phyloP scores from a whole-genome alignment of 2,888 invertebrate genomes.

The Hipparchia semele region DNA sequence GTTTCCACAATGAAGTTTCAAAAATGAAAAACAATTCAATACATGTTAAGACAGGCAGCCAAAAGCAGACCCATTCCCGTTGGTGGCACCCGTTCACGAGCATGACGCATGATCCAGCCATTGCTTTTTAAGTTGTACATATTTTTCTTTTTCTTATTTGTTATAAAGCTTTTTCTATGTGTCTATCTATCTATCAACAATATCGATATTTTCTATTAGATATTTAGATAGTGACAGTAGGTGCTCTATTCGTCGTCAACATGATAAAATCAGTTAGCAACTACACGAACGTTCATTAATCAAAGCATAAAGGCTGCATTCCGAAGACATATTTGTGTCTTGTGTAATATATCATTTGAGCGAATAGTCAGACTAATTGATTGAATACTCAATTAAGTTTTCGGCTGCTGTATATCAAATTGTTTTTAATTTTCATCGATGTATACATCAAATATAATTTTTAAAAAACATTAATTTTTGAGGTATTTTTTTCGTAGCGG shows the following conservation, averaged over 20 bases:
- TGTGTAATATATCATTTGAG: not conserved
- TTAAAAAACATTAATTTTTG: not conserved
- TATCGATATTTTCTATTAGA: not conserved
- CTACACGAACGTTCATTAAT: slow-evolving; percentile 11
- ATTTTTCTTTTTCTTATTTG: too few species aligned
- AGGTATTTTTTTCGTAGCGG: too few species aligned
- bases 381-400: not conserved
- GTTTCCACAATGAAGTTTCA: too few species aligned
- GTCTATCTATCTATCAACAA: not conserved
- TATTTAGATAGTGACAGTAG: not conserved
- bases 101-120: too few species aligned
- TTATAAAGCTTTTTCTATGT: too few species aligned
- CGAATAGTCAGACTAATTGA: not conserved
- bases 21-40: too few species aligned
- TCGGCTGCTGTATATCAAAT: not conserved
- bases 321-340: slow-evolving; percentile 20
- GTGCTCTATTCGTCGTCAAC: slow-evolving; percentile 7
- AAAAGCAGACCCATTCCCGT: too few species aligned
- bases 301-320: not conserved
- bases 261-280: not conserved
- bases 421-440: not conserved
- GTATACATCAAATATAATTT: not conserved
- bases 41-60: too few species aligned
- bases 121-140: too few species aligned
- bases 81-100: too few species aligned